A percentile compares a stretch with the other conserved stretches of the same genome.
phyloP scores from a whole-genome alignment of 2,797 vertebrate species.

The Cyprinella venusta region DNA sequence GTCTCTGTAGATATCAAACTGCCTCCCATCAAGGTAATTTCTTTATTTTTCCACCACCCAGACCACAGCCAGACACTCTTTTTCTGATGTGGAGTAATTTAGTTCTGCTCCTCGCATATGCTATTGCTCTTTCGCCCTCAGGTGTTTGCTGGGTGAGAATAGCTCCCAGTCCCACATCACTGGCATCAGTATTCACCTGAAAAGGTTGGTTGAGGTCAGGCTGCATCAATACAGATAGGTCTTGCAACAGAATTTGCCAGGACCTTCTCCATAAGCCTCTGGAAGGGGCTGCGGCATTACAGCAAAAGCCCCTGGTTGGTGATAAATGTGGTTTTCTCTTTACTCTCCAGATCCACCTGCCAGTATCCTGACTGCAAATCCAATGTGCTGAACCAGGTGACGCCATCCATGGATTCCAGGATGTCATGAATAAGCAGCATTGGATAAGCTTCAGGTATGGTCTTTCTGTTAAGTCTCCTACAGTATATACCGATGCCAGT shows the following conservation, averaged over 20 bases:
- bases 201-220: not conserved
- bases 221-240: not conserved
- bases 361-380: not conserved
- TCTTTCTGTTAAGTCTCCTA: not conserved
- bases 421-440: constrained; percentile 17
- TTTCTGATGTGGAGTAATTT: too few species aligned
- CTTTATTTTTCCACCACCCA: too few species aligned
- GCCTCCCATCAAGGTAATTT: too few species aligned
- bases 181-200: not conserved
- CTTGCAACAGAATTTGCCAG: not conserved
- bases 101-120: too few species aligned
- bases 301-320: too few species aligned
- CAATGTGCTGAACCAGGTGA: not conserved
- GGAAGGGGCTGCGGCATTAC: not conserved
- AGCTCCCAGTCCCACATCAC: not conserved
- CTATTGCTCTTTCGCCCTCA: not conserved
- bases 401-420: not conserved
- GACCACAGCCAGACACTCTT: not conserved
- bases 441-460: not conserved
- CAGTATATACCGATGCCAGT: too few species aligned
- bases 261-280: not conserved
- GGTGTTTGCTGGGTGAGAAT: not conserved
- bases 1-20: not conserved
- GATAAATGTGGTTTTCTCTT: constrained; percentile 15
- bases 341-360: not conserved